phyloP scores from a whole-genome alignment of 2,797 vertebrate species.

The Poeciliopsis paucimaculata region DNA sequence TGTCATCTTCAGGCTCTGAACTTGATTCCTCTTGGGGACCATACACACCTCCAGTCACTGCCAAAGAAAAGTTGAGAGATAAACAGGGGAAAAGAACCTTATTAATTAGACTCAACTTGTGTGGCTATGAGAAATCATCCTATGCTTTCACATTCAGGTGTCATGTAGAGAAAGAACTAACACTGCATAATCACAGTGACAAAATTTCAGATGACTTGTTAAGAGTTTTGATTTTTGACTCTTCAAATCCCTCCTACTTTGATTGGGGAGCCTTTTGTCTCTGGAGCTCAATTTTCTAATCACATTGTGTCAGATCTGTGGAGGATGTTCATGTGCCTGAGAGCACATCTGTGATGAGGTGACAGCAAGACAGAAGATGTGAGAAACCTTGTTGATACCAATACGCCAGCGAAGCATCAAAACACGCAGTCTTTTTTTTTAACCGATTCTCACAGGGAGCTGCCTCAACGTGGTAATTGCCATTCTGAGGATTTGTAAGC shows the following conservation, averaged over 20 bases:
- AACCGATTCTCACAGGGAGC: constrained; percentile 23
- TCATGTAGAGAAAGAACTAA: not conserved
- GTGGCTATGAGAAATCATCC: not conserved
- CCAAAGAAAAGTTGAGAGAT: constrained; percentile 27
- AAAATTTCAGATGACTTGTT: constrained; percentile 6
- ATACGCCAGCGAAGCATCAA: constrained; percentile 34
- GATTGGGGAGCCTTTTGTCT: constrained; percentile 57
- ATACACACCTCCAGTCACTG: constrained; percentile 85
- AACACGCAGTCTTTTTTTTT: constrained; percentile 28
- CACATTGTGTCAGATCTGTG: constrained; percentile 64
- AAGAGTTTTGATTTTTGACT: constrained; percentile 1
- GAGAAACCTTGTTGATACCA: constrained; percentile 50
- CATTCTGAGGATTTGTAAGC: constrained; percentile 40
- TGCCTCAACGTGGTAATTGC: constrained; percentile 46
- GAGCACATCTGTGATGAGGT: constrained; percentile 22
- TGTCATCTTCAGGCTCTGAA: constrained; percentile 93
- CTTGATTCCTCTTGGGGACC: constrained; percentile 89
- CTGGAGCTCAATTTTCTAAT: constrained; percentile 65
- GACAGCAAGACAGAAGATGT: constrained; percentile 24
- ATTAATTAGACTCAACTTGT: constrained; percentile 20
- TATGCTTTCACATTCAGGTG: not conserved
- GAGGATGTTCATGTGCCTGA: constrained; percentile 31
- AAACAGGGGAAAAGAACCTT: constrained; percentile 12
- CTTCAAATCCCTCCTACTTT: constrained; percentile 19
- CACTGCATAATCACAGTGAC: constrained; percentile 4